These are phyloP conservation scores for Caenorhabditis remanei DNA, from an alignment of 1,140 invertebrate genomes.

Conservation along the genomic window DNA sequence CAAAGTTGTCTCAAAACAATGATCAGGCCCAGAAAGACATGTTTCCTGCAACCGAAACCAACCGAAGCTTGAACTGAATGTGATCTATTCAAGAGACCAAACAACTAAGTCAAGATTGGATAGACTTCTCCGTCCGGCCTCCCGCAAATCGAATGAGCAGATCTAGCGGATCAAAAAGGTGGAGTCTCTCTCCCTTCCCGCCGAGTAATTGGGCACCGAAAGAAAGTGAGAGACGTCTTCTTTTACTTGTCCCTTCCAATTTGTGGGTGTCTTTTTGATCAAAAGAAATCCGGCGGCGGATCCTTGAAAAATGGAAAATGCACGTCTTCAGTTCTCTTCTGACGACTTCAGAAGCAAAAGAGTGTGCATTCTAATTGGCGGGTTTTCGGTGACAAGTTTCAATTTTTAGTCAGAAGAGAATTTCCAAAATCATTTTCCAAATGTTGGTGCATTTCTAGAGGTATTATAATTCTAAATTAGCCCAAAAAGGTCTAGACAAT, in stretches of 20 bases:
- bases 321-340: too few relatives aligned
- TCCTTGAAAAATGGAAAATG: background rate
- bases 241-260: background rate
- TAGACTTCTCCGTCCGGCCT: background rate
- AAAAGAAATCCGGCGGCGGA: background rate
- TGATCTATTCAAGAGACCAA: background rate
- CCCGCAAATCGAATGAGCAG: constrained; percentile 35
- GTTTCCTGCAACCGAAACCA: background rate
- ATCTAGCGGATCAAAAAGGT: constrained; percentile 50
- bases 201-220: background rate
- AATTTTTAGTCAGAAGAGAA: too few relatives aligned
- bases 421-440: too few relatives aligned
- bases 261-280: constrained; percentile 16
- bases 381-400: too few relatives aligned
- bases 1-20: too few relatives aligned
- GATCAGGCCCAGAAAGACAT: too few relatives aligned
- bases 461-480: too few relatives aligned
- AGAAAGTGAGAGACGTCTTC: background rate
- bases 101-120: background rate
- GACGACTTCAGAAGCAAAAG: too few relatives aligned
- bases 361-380: too few relatives aligned
- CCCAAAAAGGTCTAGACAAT: too few relatives aligned
- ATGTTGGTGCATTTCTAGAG: too few relatives aligned
- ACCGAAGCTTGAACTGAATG: constrained; percentile 16
- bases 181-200: background rate